A percentile compares a stretch with the other conserved stretches of the same genome.
phyloP scores from a whole-genome alignment of 2,113 vertebrate species.

The Plecotus auritus region DNA sequence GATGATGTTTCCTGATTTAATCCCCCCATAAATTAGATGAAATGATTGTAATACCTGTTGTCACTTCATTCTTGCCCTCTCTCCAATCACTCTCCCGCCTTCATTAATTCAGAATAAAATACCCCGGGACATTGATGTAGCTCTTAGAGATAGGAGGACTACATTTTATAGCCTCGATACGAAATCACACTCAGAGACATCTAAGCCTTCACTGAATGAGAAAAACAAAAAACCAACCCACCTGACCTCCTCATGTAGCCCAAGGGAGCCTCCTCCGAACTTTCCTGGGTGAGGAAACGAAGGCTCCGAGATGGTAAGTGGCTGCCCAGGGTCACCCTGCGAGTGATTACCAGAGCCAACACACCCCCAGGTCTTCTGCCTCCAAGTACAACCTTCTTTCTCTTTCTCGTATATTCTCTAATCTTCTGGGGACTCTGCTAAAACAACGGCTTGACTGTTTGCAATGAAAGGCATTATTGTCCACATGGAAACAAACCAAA shows the following conservation, averaged over 20 bases:
- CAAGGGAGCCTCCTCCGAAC: neutral
- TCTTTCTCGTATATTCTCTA: neutral
- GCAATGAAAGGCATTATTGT: neutral
- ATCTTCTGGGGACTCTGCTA: neutral
- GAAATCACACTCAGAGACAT: slow-evolving; percentile 13
- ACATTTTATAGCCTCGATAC: neutral
- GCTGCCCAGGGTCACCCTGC: neutral
- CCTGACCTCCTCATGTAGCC: neutral
- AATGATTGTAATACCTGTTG: slow-evolving; percentile 31
- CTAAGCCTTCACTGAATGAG: neutral
- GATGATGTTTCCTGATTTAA: slow-evolving; percentile 47
- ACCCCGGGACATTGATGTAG: neutral
- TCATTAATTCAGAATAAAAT: slow-evolving; percentile 60
- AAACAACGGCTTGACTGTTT: neutral
- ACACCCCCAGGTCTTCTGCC: neutral
- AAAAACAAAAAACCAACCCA: neutral
- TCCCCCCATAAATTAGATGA: slow-evolving; percentile 41
- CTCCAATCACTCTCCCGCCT: slow-evolving; percentile 38
- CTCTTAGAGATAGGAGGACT: slow-evolving; percentile 10
- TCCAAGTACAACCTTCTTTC: neutral
- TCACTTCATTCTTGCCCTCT: slow-evolving; percentile 43
- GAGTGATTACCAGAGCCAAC: neutral
- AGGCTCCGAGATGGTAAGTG: neutral
- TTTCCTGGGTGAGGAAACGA: neutral
- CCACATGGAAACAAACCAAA: neutral